phyloP scores from a whole-genome alignment of 1,140 invertebrate genomes.

The Drosophila nannoptera region DNA sequence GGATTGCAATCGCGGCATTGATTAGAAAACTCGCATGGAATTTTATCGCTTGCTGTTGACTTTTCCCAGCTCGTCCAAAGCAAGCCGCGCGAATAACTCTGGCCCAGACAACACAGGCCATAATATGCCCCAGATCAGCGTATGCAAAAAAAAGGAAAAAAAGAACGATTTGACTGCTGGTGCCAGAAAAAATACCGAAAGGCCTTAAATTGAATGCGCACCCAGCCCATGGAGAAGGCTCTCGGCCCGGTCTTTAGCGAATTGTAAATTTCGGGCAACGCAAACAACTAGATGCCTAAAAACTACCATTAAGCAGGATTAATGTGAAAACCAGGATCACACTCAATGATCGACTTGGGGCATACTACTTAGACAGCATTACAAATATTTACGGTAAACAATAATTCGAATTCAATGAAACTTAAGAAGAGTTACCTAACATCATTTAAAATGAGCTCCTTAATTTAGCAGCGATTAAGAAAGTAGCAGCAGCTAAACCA shows the following conservation, averaged over 20 bases:
- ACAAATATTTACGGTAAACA: too few species aligned
- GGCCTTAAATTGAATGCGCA: background rate
- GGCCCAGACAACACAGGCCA: background rate
- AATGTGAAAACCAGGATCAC: background rate
- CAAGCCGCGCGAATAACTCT: constrained; percentile 1
- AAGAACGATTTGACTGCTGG: background rate
- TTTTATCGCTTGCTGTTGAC: constrained; percentile 22
- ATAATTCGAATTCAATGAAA: too few species aligned
- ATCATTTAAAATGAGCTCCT: too few species aligned
- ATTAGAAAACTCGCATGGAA: constrained; percentile 37
- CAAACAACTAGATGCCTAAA: background rate
- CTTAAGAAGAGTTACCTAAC: too few species aligned
- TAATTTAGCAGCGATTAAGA: too few species aligned
- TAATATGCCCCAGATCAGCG: background rate
- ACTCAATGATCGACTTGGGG: background rate
- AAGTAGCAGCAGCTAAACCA: background rate
- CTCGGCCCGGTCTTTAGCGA: background rate
- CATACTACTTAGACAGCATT: background rate
- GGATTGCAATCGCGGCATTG: background rate
- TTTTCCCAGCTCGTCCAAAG: constrained; percentile 6
- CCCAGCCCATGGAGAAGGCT: background rate
- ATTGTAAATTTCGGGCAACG: background rate
- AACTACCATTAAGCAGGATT: background rate
- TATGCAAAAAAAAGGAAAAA: background rate
- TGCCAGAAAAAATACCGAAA: background rate